Conservation (phyloP, 1,140 invertebrate species). For the Bemisia tabaci region DNA sequence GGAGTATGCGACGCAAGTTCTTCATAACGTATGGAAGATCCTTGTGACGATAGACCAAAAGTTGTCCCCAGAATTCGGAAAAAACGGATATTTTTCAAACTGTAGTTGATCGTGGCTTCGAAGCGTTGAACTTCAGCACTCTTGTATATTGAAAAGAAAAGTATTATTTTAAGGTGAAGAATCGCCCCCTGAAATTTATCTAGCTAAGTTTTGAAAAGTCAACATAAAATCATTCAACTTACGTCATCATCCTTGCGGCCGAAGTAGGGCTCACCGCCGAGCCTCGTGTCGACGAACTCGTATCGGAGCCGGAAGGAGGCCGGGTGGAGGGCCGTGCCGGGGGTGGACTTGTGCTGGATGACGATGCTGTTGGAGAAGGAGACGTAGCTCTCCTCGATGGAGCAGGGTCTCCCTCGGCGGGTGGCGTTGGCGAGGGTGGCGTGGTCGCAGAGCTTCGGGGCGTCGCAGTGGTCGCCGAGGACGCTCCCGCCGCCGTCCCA, state of each 20-base stretch:
- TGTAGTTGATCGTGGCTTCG: too few species aligned
- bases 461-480: constrained; percentile 55
- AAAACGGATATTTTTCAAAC: too few species aligned
- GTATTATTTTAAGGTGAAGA: too few species aligned
- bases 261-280: constrained; percentile 52
- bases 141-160: too few species aligned
- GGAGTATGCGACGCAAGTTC: too few species aligned
- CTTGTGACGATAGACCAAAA: too few species aligned
- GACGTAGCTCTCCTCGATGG: constrained; percentile 60
- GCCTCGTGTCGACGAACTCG: constrained; percentile 68
- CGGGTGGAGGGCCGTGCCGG: constrained; percentile 39
- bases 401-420: constrained; percentile 57
- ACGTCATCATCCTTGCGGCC: constrained; percentile 26
- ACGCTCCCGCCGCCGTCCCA: constrained; percentile 37
- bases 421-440: constrained; percentile 59
- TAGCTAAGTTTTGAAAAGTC: too few species aligned
- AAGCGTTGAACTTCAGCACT: too few species aligned
- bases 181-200: too few species aligned
- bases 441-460: constrained; percentile 65
- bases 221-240: too few species aligned
- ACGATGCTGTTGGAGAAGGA: constrained; percentile 37
- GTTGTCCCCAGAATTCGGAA: too few species aligned
- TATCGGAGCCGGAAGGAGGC: constrained; percentile 34
- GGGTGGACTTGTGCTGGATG: constrained; percentile 22
- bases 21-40: too few species aligned